phyloP scores from a whole-genome alignment of 2,888 invertebrate species.

The Rhamphomyia laevipes region DNA sequence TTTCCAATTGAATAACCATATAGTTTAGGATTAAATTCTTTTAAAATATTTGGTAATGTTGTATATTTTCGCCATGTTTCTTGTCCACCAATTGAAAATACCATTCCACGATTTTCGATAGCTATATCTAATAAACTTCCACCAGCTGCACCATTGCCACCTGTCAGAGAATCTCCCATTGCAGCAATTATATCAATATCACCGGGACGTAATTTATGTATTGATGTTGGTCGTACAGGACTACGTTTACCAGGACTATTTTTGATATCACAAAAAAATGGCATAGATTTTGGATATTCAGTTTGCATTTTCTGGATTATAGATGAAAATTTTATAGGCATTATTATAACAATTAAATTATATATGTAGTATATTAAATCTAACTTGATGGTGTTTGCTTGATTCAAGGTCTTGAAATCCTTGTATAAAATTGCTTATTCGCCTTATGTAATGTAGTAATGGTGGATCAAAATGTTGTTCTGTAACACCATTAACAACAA shows the following conservation, averaged over 20 bases:
- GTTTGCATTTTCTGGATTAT: no score
- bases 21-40: conserved; percentile 50
- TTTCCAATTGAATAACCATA: conserved; percentile 40
- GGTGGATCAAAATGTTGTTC: no score
- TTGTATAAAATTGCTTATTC: no score
- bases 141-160: conserved; percentile 41
- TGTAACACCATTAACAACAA: no score
- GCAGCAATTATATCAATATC: conserved; percentile 49
- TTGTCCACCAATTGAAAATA: conserved; percentile 41
- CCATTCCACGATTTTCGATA: conserved; percentile 39
- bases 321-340: no score
- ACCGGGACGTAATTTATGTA: conserved; percentile 46
- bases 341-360: no score
- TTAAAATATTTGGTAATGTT: conserved; percentile 47
- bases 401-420: no score
- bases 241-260: conserved; percentile 33
- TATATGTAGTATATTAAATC: no score
- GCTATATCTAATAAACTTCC: conserved; percentile 29
- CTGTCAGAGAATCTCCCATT: conserved; percentile 50
- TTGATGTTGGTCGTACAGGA: conserved; percentile 38
- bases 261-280: conserved; percentile 29
- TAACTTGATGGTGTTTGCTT: no score
- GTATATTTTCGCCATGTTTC: conserved; percentile 41
- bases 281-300: no score
- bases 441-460: no score